A percentile compares a stretch with the other conserved stretches of the same genome.
phyloP scores from a whole-genome alignment of 2,797 vertebrate genomes.

The Morus bassanus region DNA sequence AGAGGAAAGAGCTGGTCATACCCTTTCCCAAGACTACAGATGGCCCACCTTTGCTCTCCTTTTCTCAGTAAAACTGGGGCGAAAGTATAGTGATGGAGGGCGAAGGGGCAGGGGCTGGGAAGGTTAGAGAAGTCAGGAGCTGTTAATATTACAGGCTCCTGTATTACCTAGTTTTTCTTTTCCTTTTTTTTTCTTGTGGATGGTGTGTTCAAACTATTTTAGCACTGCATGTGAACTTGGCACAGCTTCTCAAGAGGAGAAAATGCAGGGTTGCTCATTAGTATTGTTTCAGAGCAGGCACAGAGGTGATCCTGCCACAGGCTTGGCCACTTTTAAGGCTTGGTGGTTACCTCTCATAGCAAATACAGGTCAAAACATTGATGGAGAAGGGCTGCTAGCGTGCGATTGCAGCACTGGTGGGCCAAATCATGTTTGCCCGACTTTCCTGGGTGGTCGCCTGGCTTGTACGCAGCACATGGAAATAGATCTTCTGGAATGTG shows the following conservation, averaged over 20 bases:
- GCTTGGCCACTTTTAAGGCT: neutral
- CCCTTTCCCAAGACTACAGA: neutral
- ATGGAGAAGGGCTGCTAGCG: neutral
- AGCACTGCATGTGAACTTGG: neutral
- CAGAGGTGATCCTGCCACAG: neutral
- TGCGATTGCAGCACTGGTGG: neutral
- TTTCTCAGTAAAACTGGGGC: neutral
- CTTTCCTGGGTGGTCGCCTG: slow-evolving; percentile 51
- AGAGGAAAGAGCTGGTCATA: neutral
- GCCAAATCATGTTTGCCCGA: neutral
- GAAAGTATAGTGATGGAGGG: neutral
- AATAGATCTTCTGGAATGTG: slow-evolving; percentile 48
- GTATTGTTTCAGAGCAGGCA: neutral
- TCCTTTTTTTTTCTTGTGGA: neutral
- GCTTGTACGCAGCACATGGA: neutral
- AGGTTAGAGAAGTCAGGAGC: neutral
- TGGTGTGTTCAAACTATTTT: neutral
- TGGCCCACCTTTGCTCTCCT: neutral
- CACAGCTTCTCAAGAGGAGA: neutral
- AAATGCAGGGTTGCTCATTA: neutral
- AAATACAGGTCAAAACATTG: neutral
- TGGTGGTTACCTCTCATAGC: neutral
- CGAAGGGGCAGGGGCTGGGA: neutral
- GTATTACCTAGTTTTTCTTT: neutral
- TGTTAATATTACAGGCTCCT: neutral